These are phyloP conservation scores for Eurystomus gularis DNA, from an alignment of 2,113 vertebrate species.

Conservation along the genomic window DNA sequence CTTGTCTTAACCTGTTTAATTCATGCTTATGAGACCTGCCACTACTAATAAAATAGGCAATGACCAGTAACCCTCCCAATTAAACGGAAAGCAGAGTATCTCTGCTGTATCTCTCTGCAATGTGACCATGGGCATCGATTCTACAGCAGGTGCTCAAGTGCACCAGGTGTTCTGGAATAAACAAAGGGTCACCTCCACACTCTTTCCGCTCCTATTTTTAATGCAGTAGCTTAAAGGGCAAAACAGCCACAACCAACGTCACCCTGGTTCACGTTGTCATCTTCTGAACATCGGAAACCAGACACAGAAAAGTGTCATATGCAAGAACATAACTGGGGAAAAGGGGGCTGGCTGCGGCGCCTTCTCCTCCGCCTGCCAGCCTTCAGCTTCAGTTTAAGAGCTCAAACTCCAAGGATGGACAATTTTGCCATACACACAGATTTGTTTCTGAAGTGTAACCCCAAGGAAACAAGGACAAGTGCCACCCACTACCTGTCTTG, in stretches of 20 bases:
- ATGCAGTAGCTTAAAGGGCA: neutral
- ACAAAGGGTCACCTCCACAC: neutral
- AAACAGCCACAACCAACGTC: neutral
- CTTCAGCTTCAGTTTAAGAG: neutral
- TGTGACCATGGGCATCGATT: neutral
- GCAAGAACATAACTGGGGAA: neutral
- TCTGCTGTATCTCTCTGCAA: neutral
- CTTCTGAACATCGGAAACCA: neutral
- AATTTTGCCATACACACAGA: neutral
- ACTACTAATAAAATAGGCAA: accelerated
- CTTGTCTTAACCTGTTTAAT: neutral
- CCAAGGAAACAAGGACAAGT: neutral
- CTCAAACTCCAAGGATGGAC: neutral
- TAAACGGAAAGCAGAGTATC: neutral
- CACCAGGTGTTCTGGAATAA: neutral
- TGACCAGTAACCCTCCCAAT: neutral
- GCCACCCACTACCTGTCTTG: no score
- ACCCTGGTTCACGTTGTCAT: accelerated
- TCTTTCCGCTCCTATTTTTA: neutral
- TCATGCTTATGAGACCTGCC: neutral
- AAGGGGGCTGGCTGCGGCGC: accelerated
- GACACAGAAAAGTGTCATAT: neutral
- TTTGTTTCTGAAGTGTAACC: neutral
- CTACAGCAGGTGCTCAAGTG: neutral
- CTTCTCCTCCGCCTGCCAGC: neutral